Evolutionary conservation across 2,797 vertebrate species (phyloP), one percentile per base, ranked within the genome.

Genomic region (Agapornis canus): DNA sequence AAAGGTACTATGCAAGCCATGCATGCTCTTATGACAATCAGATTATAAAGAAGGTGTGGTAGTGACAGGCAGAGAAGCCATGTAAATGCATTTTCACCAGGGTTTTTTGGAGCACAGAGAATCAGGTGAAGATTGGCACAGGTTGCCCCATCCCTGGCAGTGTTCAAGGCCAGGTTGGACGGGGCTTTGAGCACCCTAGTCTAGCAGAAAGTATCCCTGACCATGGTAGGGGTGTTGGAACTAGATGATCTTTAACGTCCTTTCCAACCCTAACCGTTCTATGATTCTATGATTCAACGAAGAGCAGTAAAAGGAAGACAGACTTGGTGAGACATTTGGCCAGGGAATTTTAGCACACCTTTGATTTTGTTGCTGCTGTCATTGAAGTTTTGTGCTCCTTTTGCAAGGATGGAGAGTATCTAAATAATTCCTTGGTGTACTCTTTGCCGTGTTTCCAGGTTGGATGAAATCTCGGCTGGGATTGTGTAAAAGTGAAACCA

Each of bases 21-120:
- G 63, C 13, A 45, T 3, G 2, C 15, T 56, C 70, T 18, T 29
- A 3, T 37, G 29, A 21, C 0, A 1, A 9, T 29, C 12, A 64
- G 37, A 32, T 27, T 25, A 1, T 16, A n/a, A 71, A 15, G 59
- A 86, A 49, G 54, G 21, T 61, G 32, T 15, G 45, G 29, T 48
- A 71, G 42, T 60, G 57, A 60, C 26, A 37, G 35, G 5, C 35
- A 57, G n/a, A 90, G 49, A 72, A 72, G 15, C 21, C 0, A 0
- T 31, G 6, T 21, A 47, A 70, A 63, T 45, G 66, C 3, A 25
- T 63, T 88, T 85, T 82, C 59, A 57, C 12, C 1, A 13, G 11
- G 10, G 22, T 20, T 94, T 73, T 19, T 78, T 54, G 40, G 17
- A 69, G 14, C 9, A 26, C 32, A 13, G 54, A 19, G 6, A n/a